Evolutionary conservation across 2,797 vertebrate species (phyloP).

Genomic region (Phoeniculus purpureus): DNA sequence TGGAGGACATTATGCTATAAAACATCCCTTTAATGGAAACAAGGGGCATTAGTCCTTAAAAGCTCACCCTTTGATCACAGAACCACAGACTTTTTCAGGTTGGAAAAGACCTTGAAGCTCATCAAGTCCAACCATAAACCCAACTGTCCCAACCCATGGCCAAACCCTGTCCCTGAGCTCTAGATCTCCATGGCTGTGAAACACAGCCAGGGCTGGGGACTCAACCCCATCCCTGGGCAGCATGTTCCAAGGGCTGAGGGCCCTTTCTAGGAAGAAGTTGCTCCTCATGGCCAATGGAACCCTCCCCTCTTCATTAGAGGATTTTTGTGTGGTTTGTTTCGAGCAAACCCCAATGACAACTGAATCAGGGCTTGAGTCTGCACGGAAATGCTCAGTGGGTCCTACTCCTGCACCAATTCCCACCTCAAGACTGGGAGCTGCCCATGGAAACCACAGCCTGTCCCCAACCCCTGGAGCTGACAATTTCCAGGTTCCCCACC

Average conservation of each 20-base stretch:
- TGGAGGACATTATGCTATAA: not conserved
- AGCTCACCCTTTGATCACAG: not conserved
- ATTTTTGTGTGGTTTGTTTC: not conserved
- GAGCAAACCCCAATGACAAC: not conserved
- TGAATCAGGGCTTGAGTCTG: not conserved
- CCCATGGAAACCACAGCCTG: not conserved
- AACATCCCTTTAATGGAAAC: not conserved
- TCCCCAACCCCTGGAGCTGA: not conserved
- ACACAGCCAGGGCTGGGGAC: too few relatives aligned
- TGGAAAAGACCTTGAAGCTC: too few relatives aligned
- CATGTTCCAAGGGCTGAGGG: too few relatives aligned
- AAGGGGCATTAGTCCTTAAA: not conserved
- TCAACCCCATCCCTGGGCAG: too few relatives aligned
- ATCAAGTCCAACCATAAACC: too few relatives aligned
- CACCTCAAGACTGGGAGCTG: not conserved
- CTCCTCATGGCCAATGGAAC: too few relatives aligned
- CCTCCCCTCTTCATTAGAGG: not conserved
- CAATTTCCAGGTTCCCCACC: not conserved
- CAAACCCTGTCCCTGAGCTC: too few relatives aligned
- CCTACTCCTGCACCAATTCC: rapidly evolving
- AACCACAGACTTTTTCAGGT: too few relatives aligned
- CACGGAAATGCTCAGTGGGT: not conserved
- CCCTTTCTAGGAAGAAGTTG: too few relatives aligned
- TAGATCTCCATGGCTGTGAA: too few relatives aligned
- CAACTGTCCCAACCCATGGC: too few relatives aligned